Evolutionary conservation across 2,113 vertebrate genomes (phyloP).

Genomic region (Solea senegalensis): DNA sequence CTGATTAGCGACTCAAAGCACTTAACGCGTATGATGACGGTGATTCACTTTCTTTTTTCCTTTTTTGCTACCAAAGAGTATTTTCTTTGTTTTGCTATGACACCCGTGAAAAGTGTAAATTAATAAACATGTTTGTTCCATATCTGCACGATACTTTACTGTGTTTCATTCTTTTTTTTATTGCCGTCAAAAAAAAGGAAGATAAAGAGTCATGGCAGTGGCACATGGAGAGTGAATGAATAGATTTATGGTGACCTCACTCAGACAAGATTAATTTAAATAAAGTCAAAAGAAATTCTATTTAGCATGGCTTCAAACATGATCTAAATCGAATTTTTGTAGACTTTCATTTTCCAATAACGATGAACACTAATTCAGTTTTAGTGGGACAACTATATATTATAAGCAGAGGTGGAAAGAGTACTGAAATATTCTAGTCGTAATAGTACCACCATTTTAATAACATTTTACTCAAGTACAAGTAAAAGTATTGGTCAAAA

Average conservation of each 20-base stretch:
- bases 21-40: conserved; percentile 20
- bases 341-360: no score
- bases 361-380: no score
- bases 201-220: conserved; percentile 1
- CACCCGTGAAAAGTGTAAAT: conserved; percentile 25
- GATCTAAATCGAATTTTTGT: no score
- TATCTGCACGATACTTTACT: conserved; percentile 46
- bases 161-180: conserved; percentile 41
- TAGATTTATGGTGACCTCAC: background rate
- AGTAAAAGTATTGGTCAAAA: no score
- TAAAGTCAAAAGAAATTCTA: no score
- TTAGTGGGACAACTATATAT: no score
- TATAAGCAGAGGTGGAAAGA: no score
- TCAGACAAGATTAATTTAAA: no score
- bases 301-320: no score
- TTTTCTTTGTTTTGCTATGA: conserved; percentile 46
- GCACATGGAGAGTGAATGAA: background rate
- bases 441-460: no score
- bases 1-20: conserved; percentile 27
- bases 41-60: conserved; percentile 1
- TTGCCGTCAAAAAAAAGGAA: conserved; percentile 43
- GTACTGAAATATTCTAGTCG: no score
- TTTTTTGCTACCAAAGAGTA: conserved; percentile 39
- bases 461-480: no score
- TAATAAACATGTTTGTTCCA: conserved; percentile 44